Evolutionary conservation across 2,888 invertebrate species (phyloP).

Genomic region (Xestobium rufovillosum): DNA sequence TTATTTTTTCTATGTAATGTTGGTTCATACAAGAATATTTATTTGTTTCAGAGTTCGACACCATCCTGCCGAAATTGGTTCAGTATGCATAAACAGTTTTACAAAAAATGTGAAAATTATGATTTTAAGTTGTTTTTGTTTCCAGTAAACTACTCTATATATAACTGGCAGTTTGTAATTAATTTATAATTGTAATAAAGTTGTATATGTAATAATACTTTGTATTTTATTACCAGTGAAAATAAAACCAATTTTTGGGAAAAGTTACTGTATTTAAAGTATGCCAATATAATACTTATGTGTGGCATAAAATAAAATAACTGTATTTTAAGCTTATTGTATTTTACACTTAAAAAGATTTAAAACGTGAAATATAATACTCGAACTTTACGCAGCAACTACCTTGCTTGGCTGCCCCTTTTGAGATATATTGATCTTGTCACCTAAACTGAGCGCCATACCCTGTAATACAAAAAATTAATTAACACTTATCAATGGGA

Average conservation of each 20-base stretch:
- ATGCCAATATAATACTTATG: not conserved
- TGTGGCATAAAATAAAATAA: not conserved
- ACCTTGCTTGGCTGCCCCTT: slow-evolving; percentile 54
- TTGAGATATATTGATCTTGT: slow-evolving; percentile 93
- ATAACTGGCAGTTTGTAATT: no score
- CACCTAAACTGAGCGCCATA: slow-evolving; percentile 97
- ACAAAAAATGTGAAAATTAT: no score
- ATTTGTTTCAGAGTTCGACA: slow-evolving; percentile 10
- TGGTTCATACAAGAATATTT: not conserved
- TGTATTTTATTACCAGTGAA: slow-evolving; percentile 6
- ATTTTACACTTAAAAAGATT: slow-evolving; percentile 11
- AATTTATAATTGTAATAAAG: slow-evolving; percentile 33
- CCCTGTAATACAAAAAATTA: slow-evolving; percentile 66
- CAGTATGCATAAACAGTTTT: no score
- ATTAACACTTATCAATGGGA: no score
- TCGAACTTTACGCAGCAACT: slow-evolving; percentile 33
- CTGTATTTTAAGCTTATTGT: not conserved
- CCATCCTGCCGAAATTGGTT: no score
- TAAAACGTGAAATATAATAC: slow-evolving; percentile 13
- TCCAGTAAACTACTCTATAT: no score
- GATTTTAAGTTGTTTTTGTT: not conserved
- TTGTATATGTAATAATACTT: slow-evolving; percentile 37
- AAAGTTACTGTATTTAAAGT: slow-evolving; percentile 17
- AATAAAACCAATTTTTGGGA: slow-evolving; percentile 20
- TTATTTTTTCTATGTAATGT: slow-evolving; percentile 1